Conservation (phyloP, 2,888 invertebrate genomes). For the Spialia ferax region DNA sequence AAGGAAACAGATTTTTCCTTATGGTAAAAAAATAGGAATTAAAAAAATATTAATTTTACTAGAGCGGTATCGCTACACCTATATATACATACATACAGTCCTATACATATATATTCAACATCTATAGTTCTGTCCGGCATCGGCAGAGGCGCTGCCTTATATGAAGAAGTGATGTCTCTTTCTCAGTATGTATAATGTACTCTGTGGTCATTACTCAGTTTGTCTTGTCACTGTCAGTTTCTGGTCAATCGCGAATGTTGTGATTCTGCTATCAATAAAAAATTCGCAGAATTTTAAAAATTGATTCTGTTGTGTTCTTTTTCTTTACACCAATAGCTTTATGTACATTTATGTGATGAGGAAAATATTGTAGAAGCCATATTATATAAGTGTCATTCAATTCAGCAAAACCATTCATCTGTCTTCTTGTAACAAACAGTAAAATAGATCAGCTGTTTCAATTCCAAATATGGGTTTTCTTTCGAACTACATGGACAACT, state of each 20-base stretch:
- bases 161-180: too few species aligned
- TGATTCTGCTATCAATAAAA: not conserved
- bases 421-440: not conserved
- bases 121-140: too few species aligned
- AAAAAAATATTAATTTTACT: too few species aligned
- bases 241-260: not conserved
- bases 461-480: slow-evolving; percentile 54
- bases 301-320: not conserved
- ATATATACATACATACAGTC: too few species aligned
- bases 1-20: too few species aligned
- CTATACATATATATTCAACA: too few species aligned
- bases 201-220: too few species aligned
- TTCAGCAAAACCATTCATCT: not conserved
- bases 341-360: not conserved
- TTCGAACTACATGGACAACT: slow-evolving; percentile 71
- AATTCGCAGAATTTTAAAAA: not conserved
- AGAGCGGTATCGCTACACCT: too few species aligned
- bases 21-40: too few species aligned
- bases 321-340: not conserved
- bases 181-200: too few species aligned
- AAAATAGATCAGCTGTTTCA: slow-evolving; percentile 27
- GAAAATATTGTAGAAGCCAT: not conserved
- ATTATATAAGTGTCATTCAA: not conserved
- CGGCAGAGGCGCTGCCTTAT: too few species aligned
- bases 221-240: not conserved